A percentile compares a stretch with the other conserved stretches of the same genome.
These are phyloP conservation scores for Anguilla obscura DNA, from an alignment of 2,797 vertebrate genomes.

Conservation along the genomic window DNA sequence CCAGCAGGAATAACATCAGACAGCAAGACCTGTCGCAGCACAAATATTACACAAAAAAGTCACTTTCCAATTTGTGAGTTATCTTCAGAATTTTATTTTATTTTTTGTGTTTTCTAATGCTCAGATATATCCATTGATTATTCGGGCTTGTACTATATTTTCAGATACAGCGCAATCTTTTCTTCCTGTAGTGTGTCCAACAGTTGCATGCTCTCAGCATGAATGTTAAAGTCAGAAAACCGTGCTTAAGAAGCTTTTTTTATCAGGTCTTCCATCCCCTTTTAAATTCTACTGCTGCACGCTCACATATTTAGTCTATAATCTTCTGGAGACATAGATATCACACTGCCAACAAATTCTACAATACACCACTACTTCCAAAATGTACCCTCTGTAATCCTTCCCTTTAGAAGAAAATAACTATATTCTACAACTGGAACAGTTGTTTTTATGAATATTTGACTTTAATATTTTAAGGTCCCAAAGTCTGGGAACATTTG, in stretches of 20 bases:
- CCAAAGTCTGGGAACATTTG: background rate
- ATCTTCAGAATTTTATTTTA: background rate
- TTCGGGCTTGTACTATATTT: background rate
- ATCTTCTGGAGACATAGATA: conserved; percentile 37
- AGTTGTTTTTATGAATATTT: conserved; percentile 20
- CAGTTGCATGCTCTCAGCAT: background rate
- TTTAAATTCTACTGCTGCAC: conserved; percentile 34
- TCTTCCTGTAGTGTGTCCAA: background rate
- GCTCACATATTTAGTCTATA: conserved; percentile 25
- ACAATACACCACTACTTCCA: conserved; percentile 41
- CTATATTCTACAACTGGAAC: conserved; percentile 10
- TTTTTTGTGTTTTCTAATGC: background rate
- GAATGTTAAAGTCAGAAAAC: conserved; percentile 6
- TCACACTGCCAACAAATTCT: conserved; percentile 32
- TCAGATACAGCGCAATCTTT: background rate
- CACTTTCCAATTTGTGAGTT: no score
- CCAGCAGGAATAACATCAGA: background rate
- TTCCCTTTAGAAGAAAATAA: conserved; percentile 22
- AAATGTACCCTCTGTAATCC: conserved; percentile 44
- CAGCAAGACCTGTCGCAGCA: no score
- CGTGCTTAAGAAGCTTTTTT: conserved; percentile 8
- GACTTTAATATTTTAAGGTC: background rate
- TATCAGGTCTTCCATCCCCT: background rate
- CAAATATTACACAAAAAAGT: no score
- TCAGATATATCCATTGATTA: background rate